Percentiles rank a stretch among this genome's conserved stretches.
These are phyloP conservation scores for Cydia fagiglandana DNA, from an alignment of 1,140 invertebrate genomes.

Conservation along the genomic window DNA sequence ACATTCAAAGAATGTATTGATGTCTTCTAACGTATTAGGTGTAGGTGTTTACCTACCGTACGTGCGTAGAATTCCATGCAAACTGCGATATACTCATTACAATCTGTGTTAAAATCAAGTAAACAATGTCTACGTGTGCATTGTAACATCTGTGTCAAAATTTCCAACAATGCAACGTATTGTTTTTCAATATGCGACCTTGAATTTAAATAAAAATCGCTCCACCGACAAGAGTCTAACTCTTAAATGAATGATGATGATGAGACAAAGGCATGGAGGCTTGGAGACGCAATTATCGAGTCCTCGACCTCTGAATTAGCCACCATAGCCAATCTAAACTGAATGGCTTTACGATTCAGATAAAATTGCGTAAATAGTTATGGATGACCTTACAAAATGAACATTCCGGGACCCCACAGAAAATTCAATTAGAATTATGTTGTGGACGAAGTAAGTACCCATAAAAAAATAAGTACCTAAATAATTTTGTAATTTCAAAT, in stretches of 20 bases:
- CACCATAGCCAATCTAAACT: neutral
- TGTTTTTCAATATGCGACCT: neutral
- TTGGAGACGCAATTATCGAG: constrained; percentile 1
- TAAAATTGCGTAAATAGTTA: neutral
- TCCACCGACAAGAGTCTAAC: too few relatives aligned
- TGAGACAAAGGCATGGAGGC: neutral
- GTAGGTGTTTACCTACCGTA: neutral
- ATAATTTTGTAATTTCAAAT: too few relatives aligned
- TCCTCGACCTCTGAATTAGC: neutral
- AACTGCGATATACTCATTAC: constrained; percentile 3
- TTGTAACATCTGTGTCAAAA: neutral
- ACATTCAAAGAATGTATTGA: constrained; percentile 3
- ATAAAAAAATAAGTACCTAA: too few relatives aligned
- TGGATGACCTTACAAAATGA: too few relatives aligned
- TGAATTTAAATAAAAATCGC: too few relatives aligned
- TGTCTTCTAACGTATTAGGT: neutral
- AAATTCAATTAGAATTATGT: too few relatives aligned
- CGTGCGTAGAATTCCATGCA: neutral
- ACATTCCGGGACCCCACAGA: too few relatives aligned
- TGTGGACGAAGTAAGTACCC: too few relatives aligned
- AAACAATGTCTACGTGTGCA: neutral
- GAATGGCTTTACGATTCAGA: neutral
- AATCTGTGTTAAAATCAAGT: neutral
- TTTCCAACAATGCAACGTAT: neutral
- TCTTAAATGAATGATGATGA: too few relatives aligned